Conservation (phyloP, 2,113 vertebrate species). For the Paralichthys olivaceus region DNA sequence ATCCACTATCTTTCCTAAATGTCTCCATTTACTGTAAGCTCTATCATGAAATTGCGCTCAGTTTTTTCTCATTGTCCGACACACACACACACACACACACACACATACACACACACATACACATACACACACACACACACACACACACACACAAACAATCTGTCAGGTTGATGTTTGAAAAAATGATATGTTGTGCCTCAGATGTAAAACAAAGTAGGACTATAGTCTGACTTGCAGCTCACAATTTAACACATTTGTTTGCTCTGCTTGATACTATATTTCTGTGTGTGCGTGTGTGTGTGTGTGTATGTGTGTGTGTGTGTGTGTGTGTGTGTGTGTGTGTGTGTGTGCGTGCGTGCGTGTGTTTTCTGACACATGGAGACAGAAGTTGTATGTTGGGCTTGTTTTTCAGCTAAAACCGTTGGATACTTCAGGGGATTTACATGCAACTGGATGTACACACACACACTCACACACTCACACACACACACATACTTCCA, state of each 20-base stretch:
- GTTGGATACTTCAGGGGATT: conserved; percentile 61
- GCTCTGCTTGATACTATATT: not conserved
- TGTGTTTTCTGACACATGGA: conserved; percentile 19
- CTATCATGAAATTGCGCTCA: conserved; percentile 35
- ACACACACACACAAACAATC: not conserved
- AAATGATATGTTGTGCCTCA: not conserved
- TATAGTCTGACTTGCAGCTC: conserved; percentile 33
- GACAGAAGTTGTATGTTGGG: conserved; percentile 19
- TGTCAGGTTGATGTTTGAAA: not conserved
- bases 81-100: conserved; percentile 26
- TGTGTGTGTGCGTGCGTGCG: conserved; percentile 6
- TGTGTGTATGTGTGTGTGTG: conserved; percentile 15
- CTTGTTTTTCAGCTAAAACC: conserved; percentile 53
- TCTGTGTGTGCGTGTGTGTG: conserved; percentile 4
- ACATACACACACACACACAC: conserved; percentile 34
- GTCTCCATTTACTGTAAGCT: conserved; percentile 80
- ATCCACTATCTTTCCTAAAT: conserved; percentile 71
- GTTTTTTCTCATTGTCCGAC: conserved; percentile 28
- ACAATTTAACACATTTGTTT: conserved; percentile 51
- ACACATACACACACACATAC: conserved; percentile 30
- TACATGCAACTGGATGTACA: conserved; percentile 44
- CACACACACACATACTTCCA: conserved; percentile 4
- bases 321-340: conserved; percentile 8
- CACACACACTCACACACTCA: not conserved
- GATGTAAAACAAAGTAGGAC: not conserved